Conservation (phyloP, 2,888 invertebrate genomes). For the Drosophila paracracens region DNA sequence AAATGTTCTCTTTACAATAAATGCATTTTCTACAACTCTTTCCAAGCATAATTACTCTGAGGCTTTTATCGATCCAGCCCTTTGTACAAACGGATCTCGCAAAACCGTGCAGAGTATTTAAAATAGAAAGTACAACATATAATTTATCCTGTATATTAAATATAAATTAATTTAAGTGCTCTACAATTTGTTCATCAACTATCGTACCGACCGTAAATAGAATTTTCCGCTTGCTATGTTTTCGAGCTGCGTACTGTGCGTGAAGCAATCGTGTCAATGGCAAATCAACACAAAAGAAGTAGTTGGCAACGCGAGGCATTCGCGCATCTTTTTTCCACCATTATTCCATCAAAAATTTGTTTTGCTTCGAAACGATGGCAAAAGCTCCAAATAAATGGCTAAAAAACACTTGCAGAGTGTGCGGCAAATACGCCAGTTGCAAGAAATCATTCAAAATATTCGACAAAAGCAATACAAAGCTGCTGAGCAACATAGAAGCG, state of each 20-base stretch:
- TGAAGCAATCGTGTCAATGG: conserved; percentile 36
- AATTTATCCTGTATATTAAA: too few relatives aligned
- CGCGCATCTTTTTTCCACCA: conserved; percentile 51
- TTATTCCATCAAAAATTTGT: conserved; percentile 34
- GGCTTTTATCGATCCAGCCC: background rate
- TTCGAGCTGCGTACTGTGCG: background rate
- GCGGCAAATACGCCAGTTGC: conserved; percentile 68
- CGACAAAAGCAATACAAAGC: conserved; percentile 55
- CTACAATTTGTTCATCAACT: too few relatives aligned
- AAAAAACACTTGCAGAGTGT: conserved; percentile 71
- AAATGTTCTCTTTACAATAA: too few relatives aligned
- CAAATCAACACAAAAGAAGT: conserved; percentile 19
- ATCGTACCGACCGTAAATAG: too few relatives aligned
- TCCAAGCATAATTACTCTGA: too few relatives aligned
- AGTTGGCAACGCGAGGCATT: conserved; percentile 55
- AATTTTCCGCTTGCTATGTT: background rate
- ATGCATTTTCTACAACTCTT: background rate
- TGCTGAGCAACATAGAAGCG: conserved; percentile 58
- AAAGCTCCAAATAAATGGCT: conserved; percentile 58
- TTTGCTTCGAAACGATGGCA: conserved; percentile 49
- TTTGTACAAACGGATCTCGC: background rate
- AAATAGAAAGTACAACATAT: too few relatives aligned
- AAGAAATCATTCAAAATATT: conserved; percentile 69
- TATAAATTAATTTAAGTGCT: too few relatives aligned
- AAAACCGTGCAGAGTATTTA: too few relatives aligned